Evolutionary conservation across 2,797 vertebrate genomes (phyloP).

Genomic region (Acrossocheilus wenchowensis): DNA sequence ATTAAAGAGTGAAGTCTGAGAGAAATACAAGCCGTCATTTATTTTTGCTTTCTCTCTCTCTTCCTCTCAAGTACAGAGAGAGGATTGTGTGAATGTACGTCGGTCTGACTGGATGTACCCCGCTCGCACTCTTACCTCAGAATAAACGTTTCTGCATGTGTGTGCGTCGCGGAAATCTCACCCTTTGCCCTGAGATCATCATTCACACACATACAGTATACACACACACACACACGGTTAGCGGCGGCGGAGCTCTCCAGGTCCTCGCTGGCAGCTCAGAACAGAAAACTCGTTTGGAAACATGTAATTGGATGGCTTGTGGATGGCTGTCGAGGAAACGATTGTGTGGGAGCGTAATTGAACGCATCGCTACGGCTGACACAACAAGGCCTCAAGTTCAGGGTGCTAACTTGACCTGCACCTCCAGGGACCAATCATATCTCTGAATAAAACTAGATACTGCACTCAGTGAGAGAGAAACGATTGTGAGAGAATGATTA

Average conservation of each 20-base stretch:
- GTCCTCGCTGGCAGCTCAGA: conserved; percentile 25
- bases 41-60: conserved; percentile 61
- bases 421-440: conserved; percentile 32
- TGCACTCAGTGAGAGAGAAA: neutral
- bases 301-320: conserved; percentile 38
- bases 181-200: conserved; percentile 45
- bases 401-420: conserved; percentile 15
- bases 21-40: conserved; percentile 76
- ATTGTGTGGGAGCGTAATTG: conserved; percentile 42
- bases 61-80: conserved; percentile 64
- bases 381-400: conserved; percentile 31
- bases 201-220: conserved; percentile 25
- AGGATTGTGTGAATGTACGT: conserved; percentile 48
- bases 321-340: conserved; percentile 44
- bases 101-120: conserved; percentile 13
- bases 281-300: conserved; percentile 40
- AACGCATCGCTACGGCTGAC: conserved; percentile 3
- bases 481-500: neutral
- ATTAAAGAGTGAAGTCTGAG: conserved; percentile 77
- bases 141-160: conserved; percentile 26
- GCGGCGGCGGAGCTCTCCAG: conserved; percentile 14
- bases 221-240: neutral
- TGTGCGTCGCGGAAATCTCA: conserved; percentile 30
- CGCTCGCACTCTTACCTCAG: conserved; percentile 28
- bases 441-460: conserved; percentile 10